Percentiles rank a stretch among this genome's conserved stretches.
phyloP scores from a whole-genome alignment of 2,113 vertebrate species.

The Sciurus niger region DNA sequence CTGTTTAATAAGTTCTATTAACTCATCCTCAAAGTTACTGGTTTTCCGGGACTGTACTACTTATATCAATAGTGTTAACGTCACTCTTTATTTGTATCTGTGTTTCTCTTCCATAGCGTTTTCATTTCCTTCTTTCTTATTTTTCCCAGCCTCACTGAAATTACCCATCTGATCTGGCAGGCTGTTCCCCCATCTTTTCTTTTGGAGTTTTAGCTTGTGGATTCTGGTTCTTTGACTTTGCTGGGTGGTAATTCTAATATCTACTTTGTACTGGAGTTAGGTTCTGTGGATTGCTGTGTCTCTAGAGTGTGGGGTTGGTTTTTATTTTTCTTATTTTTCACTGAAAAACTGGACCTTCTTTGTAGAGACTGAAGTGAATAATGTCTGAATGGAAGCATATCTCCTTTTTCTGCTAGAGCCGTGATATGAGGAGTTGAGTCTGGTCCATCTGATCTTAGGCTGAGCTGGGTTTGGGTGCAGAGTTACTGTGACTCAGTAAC shows the following conservation, averaged over 20 bases:
- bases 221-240: background rate
- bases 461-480: background rate
- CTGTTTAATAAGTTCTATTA: background rate
- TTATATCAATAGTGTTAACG: no score
- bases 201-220: background rate
- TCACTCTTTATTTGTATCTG: background rate
- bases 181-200: background rate
- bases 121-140: background rate
- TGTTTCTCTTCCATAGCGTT: background rate
- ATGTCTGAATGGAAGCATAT: background rate
- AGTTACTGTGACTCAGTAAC: background rate
- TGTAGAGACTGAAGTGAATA: background rate
- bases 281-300: background rate
- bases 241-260: background rate
- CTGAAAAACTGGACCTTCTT: background rate
- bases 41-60: background rate
- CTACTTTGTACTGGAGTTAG: background rate
- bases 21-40: background rate
- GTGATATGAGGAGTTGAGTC: background rate
- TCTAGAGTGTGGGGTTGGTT: background rate
- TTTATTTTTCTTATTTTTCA: background rate
- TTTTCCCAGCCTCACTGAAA: background rate
- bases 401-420: background rate
- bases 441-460: background rate
- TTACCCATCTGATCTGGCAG: background rate